phyloP scores from a whole-genome alignment of 2,888 invertebrate genomes.

The Drosophila rellima region DNA sequence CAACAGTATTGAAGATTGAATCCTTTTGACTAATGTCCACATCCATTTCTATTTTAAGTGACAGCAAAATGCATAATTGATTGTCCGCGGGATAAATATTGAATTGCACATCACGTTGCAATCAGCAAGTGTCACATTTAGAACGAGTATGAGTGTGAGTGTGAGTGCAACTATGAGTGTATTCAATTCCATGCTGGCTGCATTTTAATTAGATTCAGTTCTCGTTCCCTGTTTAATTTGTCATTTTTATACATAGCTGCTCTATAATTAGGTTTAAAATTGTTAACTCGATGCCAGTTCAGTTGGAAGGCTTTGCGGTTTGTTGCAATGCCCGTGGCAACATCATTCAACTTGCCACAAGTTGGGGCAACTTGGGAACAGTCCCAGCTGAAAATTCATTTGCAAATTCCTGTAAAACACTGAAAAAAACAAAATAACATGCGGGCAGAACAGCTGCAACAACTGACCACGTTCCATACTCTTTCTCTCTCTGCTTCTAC shows the following conservation, averaged over 20 bases:
- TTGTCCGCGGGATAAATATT: constrained; percentile 20
- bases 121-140: not conserved
- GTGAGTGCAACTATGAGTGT: not conserved
- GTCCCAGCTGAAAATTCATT: constrained; percentile 53
- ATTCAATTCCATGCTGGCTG: not conserved
- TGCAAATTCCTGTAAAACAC: constrained; percentile 44
- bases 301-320: constrained; percentile 8
- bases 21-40: not conserved
- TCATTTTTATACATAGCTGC: not conserved
- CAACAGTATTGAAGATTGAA: not conserved
- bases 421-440: constrained; percentile 8
- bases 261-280: constrained; percentile 22
- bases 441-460: constrained; percentile 1
- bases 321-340: constrained; percentile 23
- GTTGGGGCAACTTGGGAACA: constrained; percentile 13
- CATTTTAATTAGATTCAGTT: constrained; percentile 15
- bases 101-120: constrained; percentile 6
- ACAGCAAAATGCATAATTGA: constrained; percentile 4
- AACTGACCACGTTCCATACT: not conserved
- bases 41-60: not conserved
- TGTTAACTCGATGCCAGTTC: constrained; percentile 7
- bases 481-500: not conserved
- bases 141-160: not conserved
- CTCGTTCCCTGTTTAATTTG: constrained; percentile 6
- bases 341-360: constrained; percentile 42